phyloP scores from a whole-genome alignment of 2,888 invertebrate species.

The Sylvicola cinctus region DNA sequence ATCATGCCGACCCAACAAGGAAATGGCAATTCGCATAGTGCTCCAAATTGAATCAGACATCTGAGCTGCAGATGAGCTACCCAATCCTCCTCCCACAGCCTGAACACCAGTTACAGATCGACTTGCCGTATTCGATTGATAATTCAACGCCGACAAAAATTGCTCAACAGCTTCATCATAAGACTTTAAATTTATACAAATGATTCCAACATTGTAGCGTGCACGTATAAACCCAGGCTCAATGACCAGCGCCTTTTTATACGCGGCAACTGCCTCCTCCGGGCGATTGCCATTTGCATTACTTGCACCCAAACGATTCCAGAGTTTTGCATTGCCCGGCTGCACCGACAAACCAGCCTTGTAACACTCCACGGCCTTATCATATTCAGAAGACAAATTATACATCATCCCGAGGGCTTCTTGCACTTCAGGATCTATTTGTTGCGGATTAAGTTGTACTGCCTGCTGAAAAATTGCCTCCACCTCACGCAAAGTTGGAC shows the following conservation, averaged over 20 bases:
- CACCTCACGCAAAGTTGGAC: conserved; percentile 32
- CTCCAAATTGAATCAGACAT: conserved; percentile 93
- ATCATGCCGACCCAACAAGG: conserved; percentile 53
- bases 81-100: conserved; percentile 32
- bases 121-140: conserved; percentile 47
- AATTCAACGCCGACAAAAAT: conserved; percentile 77
- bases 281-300: conserved; percentile 87
- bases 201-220: conserved; percentile 92
- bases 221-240: conserved; percentile 94
- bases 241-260: conserved; percentile 72
- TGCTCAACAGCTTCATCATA: conserved; percentile 93
- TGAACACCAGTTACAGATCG: conserved; percentile 20
- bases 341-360: conserved; percentile 67
- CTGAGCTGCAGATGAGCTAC: conserved; percentile 16
- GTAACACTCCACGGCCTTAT: conserved; percentile 94
- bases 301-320: conserved; percentile 96
- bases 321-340: conserved; percentile 62
- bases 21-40: conserved; percentile 70
- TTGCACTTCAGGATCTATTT: conserved; percentile 78
- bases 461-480: conserved; percentile 59
- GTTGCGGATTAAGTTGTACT: conserved; percentile 49
- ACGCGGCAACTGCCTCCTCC: conserved; percentile 92
- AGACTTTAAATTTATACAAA: conserved; percentile 88
- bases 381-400: conserved; percentile 82
- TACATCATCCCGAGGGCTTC: conserved; percentile 88